phyloP scores from a whole-genome alignment of 2,888 invertebrate genomes.

The Digitonthophagus gazella region DNA sequence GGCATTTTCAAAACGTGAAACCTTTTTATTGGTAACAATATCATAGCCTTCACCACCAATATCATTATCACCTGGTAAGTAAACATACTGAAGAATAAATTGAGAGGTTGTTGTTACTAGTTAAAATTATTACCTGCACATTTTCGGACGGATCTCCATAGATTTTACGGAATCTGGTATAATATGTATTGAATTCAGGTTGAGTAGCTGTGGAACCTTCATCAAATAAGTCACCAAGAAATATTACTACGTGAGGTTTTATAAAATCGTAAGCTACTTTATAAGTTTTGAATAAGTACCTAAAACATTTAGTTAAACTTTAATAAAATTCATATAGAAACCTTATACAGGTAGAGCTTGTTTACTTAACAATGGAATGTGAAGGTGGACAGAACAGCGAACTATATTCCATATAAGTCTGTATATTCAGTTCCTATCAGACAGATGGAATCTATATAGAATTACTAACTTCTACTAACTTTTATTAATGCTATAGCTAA shows the following conservation, averaged over 20 bases:
- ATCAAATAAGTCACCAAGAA: conserved; percentile 92
- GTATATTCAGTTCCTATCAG: no score
- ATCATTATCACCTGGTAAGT: conserved; percentile 95
- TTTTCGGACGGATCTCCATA: conserved; percentile 46
- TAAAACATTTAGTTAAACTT: no score
- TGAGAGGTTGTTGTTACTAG: neutral
- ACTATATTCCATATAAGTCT: no score
- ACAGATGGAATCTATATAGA: no score
- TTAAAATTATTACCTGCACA: conserved; percentile 11
- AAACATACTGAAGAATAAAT: conserved; percentile 62
- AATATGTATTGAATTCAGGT: conserved; percentile 70
- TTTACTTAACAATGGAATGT: no score
- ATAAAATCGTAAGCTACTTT: conserved; percentile 66
- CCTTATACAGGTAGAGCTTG: no score
- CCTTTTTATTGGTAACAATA: conserved; percentile 65
- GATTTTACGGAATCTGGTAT: conserved; percentile 68
- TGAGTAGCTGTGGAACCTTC: conserved; percentile 81
- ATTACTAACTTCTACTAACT: no score
- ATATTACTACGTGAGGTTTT: conserved; percentile 81
- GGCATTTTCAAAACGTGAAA: conserved; percentile 69
- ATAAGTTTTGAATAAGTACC: conserved; percentile 81
- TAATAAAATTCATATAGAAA: conserved; percentile 8
- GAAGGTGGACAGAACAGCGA: no score
- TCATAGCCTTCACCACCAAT: conserved; percentile 88
- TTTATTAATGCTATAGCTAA: no score